phyloP scores from a whole-genome alignment of 2,113 vertebrate species.

The Ranitomeya imitator region DNA sequence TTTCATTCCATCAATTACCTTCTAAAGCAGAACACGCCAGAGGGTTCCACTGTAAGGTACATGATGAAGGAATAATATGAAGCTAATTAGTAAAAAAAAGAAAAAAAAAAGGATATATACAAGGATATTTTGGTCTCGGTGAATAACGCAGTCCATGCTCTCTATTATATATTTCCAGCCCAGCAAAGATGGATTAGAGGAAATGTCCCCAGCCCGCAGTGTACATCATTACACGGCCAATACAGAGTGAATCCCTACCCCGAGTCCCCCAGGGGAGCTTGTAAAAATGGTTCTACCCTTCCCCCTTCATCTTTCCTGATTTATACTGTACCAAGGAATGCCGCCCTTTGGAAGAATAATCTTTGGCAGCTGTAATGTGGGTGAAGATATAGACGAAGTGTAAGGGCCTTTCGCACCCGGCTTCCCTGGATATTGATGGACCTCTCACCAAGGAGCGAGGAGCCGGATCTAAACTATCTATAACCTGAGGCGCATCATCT shows the following conservation, averaged over 20 bases:
- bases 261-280: slow-evolving; percentile 49
- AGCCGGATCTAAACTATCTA: slow-evolving; percentile 57
- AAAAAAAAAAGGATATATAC: slow-evolving; percentile 36
- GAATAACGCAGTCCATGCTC: slow-evolving; percentile 23
- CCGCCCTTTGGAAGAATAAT: slow-evolving; percentile 58
- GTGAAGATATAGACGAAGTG: slow-evolving; percentile 56
- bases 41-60: slow-evolving; percentile 51
- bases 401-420: slow-evolving; percentile 57
- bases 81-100: slow-evolving; percentile 50
- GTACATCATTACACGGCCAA: slow-evolving; percentile 57
- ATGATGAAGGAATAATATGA: slow-evolving; percentile 49
- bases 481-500: slow-evolving; percentile 54
- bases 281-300: slow-evolving; percentile 54
- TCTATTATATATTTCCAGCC: slow-evolving; percentile 56
- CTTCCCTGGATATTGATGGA: slow-evolving; percentile 55
- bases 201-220: slow-evolving; percentile 54
- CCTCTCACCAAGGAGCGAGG: slow-evolving; percentile 55
- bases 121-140: slow-evolving; percentile 50
- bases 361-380: slow-evolving; percentile 57
- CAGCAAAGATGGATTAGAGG: slow-evolving; percentile 56
- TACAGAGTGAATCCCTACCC: slow-evolving; percentile 53
- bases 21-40: slow-evolving; percentile 51
- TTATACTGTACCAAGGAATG: slow-evolving; percentile 54
- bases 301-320: slow-evolving; percentile 55
- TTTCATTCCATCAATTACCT: slow-evolving; percentile 52